Conservation (phyloP, 1,140 invertebrate species). For the Heliconius hermathena region DNA sequence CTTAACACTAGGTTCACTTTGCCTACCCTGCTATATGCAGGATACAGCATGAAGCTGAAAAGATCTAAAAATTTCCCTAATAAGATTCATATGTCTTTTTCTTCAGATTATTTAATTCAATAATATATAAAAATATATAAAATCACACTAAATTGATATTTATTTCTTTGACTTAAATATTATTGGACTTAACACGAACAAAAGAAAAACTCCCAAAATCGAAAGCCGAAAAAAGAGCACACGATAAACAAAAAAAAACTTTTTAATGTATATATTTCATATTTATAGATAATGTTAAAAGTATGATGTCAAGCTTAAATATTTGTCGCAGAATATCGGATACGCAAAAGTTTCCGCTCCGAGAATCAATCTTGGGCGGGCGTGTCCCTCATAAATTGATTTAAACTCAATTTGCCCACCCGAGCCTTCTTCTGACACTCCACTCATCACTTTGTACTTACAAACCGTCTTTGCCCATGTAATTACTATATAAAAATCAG, state of each 20-base stretch:
- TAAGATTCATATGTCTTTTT: too few relatives aligned
- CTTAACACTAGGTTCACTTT: too few relatives aligned
- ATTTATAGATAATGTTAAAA: slow-evolving; percentile 5
- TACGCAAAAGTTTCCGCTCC: slow-evolving; percentile 31
- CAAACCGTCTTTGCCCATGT: slow-evolving; percentile 24
- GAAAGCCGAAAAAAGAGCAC: background rate
- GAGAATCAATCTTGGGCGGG: slow-evolving; percentile 55
- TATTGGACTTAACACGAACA: too few relatives aligned
- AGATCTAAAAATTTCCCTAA: too few relatives aligned
- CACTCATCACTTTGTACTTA: slow-evolving; percentile 31
- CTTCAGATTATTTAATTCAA: too few relatives aligned
- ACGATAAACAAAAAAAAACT: background rate
- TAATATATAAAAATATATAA: too few relatives aligned
- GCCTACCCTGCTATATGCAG: too few relatives aligned
- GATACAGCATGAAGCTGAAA: too few relatives aligned
- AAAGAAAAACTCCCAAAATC: background rate
- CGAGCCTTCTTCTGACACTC: slow-evolving; percentile 25
- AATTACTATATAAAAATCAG: slow-evolving; percentile 1
- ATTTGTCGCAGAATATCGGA: slow-evolving; percentile 26
- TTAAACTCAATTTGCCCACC: slow-evolving; percentile 71
- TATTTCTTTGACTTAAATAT: too few relatives aligned
- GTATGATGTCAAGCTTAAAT: slow-evolving; percentile 20
- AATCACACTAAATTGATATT: too few relatives aligned
- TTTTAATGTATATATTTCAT: background rate
- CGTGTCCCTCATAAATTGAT: slow-evolving; percentile 56